Evolutionary conservation across 2,888 invertebrate genomes (phyloP).

Genomic region (Tigriopus californicus): DNA sequence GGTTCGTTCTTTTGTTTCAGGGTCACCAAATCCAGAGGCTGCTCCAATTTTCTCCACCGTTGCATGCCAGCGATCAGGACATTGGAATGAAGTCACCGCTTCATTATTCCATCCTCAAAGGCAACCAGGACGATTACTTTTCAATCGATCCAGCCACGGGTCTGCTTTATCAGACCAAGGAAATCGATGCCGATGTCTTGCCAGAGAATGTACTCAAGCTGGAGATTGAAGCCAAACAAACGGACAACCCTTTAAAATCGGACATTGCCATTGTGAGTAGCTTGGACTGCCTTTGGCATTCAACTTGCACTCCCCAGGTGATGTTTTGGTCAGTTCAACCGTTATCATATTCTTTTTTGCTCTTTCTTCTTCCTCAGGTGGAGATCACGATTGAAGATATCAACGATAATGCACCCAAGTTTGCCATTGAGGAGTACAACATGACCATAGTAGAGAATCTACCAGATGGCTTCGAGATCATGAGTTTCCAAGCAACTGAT

Average conservation of each 20-base stretch:
- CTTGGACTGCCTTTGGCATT: no score
- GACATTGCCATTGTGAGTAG: slow-evolving; percentile 39
- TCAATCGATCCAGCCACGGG: slow-evolving; percentile 53
- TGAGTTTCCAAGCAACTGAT: slow-evolving; percentile 54
- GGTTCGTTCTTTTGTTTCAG: slow-evolving; percentile 29
- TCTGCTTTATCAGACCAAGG: slow-evolving; percentile 50
- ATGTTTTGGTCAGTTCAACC: no score
- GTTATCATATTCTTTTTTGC: no score
- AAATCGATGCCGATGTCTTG: slow-evolving; percentile 53
- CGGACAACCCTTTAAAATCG: slow-evolving; percentile 52
- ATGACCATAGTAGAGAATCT: slow-evolving; percentile 77
- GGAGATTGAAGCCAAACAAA: slow-evolving; percentile 45
- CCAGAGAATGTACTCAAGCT: slow-evolving; percentile 28
- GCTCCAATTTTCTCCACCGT: slow-evolving; percentile 47
- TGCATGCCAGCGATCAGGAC: slow-evolving; percentile 62
- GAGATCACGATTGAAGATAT: slow-evolving; percentile 54
- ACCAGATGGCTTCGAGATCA: slow-evolving; percentile 54
- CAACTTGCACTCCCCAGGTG: no score
- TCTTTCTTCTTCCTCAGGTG: slow-evolving; percentile 24
- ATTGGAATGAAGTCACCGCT: slow-evolving; percentile 49
- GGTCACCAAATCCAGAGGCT: slow-evolving; percentile 49
- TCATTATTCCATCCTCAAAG: slow-evolving; percentile 57
- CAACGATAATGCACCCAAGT: slow-evolving; percentile 67
- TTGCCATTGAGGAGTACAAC: slow-evolving; percentile 71
- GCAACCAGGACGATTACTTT: slow-evolving; percentile 57